A percentile compares a stretch with the other conserved stretches of the same genome.
phyloP scores from a whole-genome alignment of 2,113 vertebrate genomes.

The Gobius niger region DNA sequence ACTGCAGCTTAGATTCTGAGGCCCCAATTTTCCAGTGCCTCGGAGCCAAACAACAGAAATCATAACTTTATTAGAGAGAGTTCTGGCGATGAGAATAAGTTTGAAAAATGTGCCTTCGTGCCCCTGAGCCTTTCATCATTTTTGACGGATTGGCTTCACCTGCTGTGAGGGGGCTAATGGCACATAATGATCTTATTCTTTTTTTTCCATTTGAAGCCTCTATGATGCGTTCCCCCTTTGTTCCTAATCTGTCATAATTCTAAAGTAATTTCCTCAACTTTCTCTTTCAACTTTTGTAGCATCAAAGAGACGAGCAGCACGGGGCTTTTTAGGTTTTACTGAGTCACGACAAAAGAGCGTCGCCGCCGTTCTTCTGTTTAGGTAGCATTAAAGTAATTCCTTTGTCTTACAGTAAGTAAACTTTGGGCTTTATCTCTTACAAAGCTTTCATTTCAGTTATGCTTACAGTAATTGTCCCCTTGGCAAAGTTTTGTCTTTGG shows the following conservation, averaged over 20 bases:
- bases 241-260: constrained; percentile 3
- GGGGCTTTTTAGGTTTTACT: not conserved
- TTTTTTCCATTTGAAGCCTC: not conserved
- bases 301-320: not conserved
- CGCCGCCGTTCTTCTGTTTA: not conserved
- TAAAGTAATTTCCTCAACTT: constrained; percentile 1
- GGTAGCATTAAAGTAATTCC: not conserved
- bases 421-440: too few species aligned
- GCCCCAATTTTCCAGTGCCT: not conserved
- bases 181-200: constrained; percentile 3
- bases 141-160: constrained; percentile 8
- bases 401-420: not conserved
- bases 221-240: constrained; percentile 1
- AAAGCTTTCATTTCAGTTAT: too few species aligned
- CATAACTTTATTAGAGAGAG: not conserved
- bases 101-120: not conserved
- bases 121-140: not conserved
- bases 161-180: constrained; percentile 7
- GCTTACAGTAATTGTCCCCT: too few species aligned
- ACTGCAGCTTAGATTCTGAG: not conserved
- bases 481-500: too few species aligned
- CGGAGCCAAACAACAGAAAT: not conserved
- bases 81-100: not conserved
- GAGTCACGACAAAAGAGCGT: not conserved
- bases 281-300: not conserved